Percentiles rank a stretch among this genome's conserved stretches.
These are phyloP conservation scores for Stercorarius parasiticus DNA, from an alignment of 2,113 vertebrate species.

Conservation along the genomic window DNA sequence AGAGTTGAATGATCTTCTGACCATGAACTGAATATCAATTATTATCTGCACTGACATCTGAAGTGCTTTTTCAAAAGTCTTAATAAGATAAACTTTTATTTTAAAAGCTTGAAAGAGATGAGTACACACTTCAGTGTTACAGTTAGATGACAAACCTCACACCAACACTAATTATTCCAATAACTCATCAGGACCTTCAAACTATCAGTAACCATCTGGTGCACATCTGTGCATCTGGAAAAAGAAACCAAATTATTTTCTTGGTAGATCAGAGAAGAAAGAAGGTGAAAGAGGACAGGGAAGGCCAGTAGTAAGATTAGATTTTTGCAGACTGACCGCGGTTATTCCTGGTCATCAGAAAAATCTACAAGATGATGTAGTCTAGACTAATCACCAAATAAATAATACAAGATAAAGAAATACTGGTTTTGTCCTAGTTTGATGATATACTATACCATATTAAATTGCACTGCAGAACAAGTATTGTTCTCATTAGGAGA, in stretches of 20 bases:
- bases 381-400: not conserved
- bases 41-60: not conserved
- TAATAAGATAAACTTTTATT: not conserved
- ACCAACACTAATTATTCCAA: slow-evolving; percentile 40
- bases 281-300: not conserved
- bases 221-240: slow-evolving; percentile 1
- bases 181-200: slow-evolving; percentile 48
- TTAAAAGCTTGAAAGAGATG: not conserved
- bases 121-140: not conserved
- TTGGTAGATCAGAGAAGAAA: not conserved
- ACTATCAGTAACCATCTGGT: slow-evolving; percentile 53
- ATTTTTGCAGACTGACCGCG: not conserved
- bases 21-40: not conserved
- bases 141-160: not conserved
- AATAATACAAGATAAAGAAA: not conserved
- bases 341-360: not conserved
- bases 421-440: not conserved
- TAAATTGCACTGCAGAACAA: not conserved
- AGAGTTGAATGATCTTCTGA: not conserved
- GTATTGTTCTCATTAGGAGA: slow-evolving; percentile 8
- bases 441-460: not conserved
- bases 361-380: not conserved
- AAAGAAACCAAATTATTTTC: slow-evolving; percentile 17
- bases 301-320: not conserved
- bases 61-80: not conserved